phyloP scores from a whole-genome alignment of 2,113 vertebrate genomes.

The Nesogale talazaci region DNA sequence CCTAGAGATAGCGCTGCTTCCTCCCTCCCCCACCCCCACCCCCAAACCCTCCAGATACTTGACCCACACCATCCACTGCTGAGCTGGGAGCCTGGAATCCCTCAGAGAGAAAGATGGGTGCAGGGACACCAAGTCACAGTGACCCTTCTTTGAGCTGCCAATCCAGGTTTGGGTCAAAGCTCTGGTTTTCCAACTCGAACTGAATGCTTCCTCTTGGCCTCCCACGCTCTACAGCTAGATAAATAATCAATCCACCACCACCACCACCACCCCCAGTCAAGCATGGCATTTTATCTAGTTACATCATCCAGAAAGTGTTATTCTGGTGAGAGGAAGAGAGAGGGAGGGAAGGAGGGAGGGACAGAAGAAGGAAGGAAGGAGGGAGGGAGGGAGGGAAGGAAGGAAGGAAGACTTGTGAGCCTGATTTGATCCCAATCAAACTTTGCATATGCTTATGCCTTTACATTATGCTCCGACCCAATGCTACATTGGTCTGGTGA shows the following conservation, averaged over 20 bases:
- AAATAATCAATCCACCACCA: conserved; percentile 63
- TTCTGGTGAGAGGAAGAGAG: conserved; percentile 21
- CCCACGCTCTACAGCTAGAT: conserved; percentile 28
- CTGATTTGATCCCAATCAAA: conserved; percentile 74
- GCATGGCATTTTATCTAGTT: conserved; percentile 59
- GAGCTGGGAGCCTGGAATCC: conserved; percentile 7
- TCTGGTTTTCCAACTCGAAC: conserved; percentile 51
- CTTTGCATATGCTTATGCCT: conserved; percentile 80
- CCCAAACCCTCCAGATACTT: conserved; percentile 7
- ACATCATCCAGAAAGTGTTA: conserved; percentile 78
- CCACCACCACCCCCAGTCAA: conserved; percentile 55
- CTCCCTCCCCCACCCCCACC: neutral
- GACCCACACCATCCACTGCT: neutral
- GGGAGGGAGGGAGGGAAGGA: neutral
- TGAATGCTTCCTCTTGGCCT: conserved; percentile 57
- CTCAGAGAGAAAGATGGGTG: neutral
- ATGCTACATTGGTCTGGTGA: conserved; percentile 80
- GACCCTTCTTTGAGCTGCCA: conserved; percentile 45
- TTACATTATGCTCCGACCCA: conserved; percentile 78
- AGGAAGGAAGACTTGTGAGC: conserved; percentile 48
- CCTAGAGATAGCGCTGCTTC: neutral
- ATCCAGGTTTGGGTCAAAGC: conserved; percentile 13
- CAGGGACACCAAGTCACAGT: conserved; percentile 6
- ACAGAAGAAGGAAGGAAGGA: neutral
- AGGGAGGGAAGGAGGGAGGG: too few relatives aligned